These are phyloP conservation scores for Paradoxurus hermaphroditus DNA, from an alignment of 2,113 vertebrate species.

Conservation along the genomic window DNA sequence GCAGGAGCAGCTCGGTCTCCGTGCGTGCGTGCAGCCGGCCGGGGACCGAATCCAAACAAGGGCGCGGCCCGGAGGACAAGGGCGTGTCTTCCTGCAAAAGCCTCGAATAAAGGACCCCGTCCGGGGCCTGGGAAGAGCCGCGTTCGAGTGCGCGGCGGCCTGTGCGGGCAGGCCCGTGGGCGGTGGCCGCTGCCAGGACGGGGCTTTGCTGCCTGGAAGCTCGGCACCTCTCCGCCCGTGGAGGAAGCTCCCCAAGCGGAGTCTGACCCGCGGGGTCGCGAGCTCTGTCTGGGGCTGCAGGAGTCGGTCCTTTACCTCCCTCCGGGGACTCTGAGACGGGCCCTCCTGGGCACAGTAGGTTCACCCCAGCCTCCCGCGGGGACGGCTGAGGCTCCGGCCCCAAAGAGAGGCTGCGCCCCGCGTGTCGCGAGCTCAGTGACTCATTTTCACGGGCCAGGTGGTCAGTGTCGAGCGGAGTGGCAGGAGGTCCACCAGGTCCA, in stretches of 20 bases:
- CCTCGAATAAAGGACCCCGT: slow-evolving; percentile 74
- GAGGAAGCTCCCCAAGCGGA: neutral
- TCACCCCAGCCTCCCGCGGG: too few relatives aligned
- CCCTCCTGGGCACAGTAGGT: neutral
- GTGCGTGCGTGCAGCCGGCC: slow-evolving; percentile 60
- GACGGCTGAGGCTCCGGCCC: neutral
- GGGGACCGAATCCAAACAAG: slow-evolving; percentile 18
- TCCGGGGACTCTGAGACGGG: neutral
- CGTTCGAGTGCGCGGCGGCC: slow-evolving; percentile 72
- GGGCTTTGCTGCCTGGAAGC: neutral
- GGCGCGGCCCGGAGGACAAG: slow-evolving; percentile 75
- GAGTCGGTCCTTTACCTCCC: neutral
- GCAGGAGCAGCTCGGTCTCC: too few relatives aligned
- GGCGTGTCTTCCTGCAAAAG: slow-evolving; percentile 79
- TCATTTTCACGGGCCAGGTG: neutral
- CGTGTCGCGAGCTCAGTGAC: too few relatives aligned
- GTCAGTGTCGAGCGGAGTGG: fast-evolving
- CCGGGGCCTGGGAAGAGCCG: slow-evolving; percentile 77
- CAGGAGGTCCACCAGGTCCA: neutral
- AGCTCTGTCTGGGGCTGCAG: neutral
- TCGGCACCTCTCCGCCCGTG: fast-evolving
- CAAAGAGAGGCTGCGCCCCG: neutral
- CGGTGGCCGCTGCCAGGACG: slow-evolving; percentile 71
- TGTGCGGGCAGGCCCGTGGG: slow-evolving; percentile 79
- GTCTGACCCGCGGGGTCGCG: neutral